Evolutionary conservation across 2,888 invertebrate species (phyloP), one percentile per base, ranked within the genome.

Genomic region (Toxonevra muliebris): DNA sequence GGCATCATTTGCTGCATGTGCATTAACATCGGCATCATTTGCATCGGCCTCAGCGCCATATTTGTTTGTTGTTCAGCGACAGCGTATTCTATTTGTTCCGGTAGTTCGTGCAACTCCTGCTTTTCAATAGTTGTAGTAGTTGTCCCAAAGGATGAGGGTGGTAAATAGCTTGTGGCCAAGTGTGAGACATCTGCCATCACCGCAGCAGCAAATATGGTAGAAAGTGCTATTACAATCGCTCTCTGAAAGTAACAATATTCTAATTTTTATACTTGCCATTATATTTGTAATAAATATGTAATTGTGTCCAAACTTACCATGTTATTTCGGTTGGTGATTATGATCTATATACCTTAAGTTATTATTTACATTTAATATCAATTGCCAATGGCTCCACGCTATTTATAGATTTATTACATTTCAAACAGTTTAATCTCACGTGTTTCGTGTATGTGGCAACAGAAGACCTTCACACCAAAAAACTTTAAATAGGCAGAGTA

Each of bases 71-170:
- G 62, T 17, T 59, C 62, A 11, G 64, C 74, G 20, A 72, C 74
- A 70, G 79, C 71, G 61, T 77, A 79, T 52, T 79, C 80, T 52
- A 80, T 77, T 72, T 80, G 79, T 53, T 79, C 80, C 13, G 80
- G 80, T 68, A 80, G 60, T 40, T 80, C 80, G 0, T 77, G 73
- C 62, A 81, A 70, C 67, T 81, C 76, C 58, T 81, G 80, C 69
- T 77, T 73, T 61, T 80, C 80, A 60, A 80, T 80, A 42, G 73
- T 76, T 17, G 76, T 76, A 20, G 68, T 68, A 54, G 60, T 58
- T 5, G 60, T 68, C 11, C 52, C 54, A 9, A 40, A 52, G 1
- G 12, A 42, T 17, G 19, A 9, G 20, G 48, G 10, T 11, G 80
- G 79, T 72, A 80, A 55, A 63, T 80, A 80, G 59, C 75, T 75